Base-by-base conservation (phyloP, 1,140 invertebrate genomes). In the Drosophila nigromelanica region DNA sequence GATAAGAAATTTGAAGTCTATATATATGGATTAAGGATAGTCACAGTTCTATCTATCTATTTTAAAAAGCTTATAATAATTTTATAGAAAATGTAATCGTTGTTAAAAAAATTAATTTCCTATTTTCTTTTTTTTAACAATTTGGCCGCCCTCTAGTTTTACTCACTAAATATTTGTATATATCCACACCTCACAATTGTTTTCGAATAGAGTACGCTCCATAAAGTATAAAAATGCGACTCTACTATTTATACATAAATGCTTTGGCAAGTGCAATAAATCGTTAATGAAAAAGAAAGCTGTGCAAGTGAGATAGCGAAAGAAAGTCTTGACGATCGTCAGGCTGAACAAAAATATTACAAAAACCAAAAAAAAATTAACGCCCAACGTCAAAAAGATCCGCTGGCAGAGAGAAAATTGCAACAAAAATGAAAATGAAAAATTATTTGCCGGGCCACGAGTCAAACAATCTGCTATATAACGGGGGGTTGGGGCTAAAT, bases 391-490 rank as follows among this genome's bases (percentile, higher is more conserved):
- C 75, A 52, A 70, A 64, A 43, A 70, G 50, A 27, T 27, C 5
- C 27, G 30, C 15, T 33, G 42, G 56, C 21, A 68, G 48, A 51
- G 58, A 66, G 21, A 45, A 74, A 72, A 69, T 58, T 15, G 54
- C 77, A 71, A 48, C 73, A 58, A 69, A 86, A 47, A 73, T 66
- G 75, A 78, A 86, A 69, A 67, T 87, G 63, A 62, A 77, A 86
- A 82, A 87, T 87, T 68, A 87, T 67, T 87, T 87, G 82, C 78
- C 82, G 52, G 58, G 70, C 73, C 55, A 59, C 81, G 74, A 87
- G 81, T 81, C 78, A 71, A 79, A 75, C 81, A 85, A 67, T 50
- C 43, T 59, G 51, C 14, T 43, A 18, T 37, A 42, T 15, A 33
- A 8, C 35, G 3, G 12, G 37, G 15, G 3, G 64, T 12, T 35